phyloP scores from a whole-genome alignment of 2,113 vertebrate species.

The Cyphomyrus plagiostoma region DNA sequence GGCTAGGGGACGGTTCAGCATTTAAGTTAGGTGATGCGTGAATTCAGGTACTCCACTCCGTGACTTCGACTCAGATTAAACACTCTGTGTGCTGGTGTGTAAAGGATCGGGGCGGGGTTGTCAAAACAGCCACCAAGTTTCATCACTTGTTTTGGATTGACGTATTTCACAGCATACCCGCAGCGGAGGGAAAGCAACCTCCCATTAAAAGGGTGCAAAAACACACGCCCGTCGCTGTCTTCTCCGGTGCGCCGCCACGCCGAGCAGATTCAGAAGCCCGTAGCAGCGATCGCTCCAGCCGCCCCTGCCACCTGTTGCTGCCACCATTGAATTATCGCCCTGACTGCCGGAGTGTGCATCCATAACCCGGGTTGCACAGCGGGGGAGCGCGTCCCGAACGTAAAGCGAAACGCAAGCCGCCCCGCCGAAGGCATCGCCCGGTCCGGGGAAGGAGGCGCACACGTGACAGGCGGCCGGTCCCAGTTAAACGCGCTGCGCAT shows the following conservation, averaged over 20 bases:
- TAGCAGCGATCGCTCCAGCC: conserved; percentile 13
- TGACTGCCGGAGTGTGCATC: background rate
- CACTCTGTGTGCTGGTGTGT: background rate
- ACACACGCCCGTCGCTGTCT: background rate
- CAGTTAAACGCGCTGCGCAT: conserved; percentile 33
- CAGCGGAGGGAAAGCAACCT: background rate
- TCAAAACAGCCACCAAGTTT: background rate
- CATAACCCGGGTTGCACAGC: background rate
- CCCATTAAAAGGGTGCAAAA: background rate
- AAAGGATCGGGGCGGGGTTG: background rate
- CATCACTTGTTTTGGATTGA: background rate
- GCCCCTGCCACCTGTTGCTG: conserved; percentile 18
- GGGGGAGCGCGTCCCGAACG: background rate
- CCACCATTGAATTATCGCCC: background rate
- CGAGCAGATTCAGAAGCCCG: background rate
- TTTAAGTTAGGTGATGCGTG: background rate
- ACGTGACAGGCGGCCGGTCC: conserved; percentile 52
- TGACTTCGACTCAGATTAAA: background rate
- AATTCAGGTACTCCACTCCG: background rate
- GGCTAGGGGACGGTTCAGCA: background rate
- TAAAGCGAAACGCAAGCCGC: background rate
- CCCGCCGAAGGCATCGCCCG: conserved; percentile 20
- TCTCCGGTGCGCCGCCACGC: background rate
- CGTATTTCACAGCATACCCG: background rate
- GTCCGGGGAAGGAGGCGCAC: conserved; percentile 36